Evolutionary conservation across 2,113 vertebrate genomes (phyloP).

Genomic region (Smithornis capensis): DNA sequence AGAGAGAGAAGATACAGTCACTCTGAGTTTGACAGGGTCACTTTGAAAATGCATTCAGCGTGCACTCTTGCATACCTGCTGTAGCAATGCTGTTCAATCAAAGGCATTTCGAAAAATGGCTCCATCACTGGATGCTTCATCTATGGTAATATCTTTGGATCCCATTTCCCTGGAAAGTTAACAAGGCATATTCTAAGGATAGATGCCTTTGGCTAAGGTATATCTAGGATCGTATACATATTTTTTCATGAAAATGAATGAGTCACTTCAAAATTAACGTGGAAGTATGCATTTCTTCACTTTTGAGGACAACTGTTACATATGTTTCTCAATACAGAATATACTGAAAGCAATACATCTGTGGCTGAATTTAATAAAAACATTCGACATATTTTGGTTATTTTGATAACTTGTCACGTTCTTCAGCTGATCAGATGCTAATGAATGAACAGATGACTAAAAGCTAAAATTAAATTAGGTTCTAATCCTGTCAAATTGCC

Average conservation of each 20-base stretch:
- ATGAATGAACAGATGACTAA: background rate
- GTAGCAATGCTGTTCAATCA: constrained; percentile 5
- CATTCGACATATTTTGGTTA: background rate
- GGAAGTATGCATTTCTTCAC: background rate
- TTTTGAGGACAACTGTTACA: background rate
- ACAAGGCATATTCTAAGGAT: constrained; percentile 31
- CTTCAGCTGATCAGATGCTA: background rate
- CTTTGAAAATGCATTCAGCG: constrained; percentile 54
- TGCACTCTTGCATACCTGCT: constrained; percentile 27
- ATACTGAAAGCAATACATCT: background rate
- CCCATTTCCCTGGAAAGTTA: constrained; percentile 48
- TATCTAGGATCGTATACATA: background rate
- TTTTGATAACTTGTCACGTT: background rate
- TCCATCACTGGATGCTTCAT: background rate
- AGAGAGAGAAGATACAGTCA: constrained; percentile 30
- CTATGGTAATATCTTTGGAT: constrained; percentile 3
- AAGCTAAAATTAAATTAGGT: background rate
- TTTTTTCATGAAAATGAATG: background rate
- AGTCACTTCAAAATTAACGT: background rate
- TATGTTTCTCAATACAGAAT: background rate
- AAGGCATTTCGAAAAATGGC: constrained; percentile 15
- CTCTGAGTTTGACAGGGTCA: constrained; percentile 38
- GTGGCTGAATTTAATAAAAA: background rate
- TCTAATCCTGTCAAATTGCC: background rate
- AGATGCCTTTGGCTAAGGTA: constrained; percentile 16